A percentile compares a stretch with the other conserved stretches of the same genome.
These are phyloP conservation scores for Aplocera efformata DNA, from an alignment of 2,888 invertebrate species.

Conservation along the genomic window DNA sequence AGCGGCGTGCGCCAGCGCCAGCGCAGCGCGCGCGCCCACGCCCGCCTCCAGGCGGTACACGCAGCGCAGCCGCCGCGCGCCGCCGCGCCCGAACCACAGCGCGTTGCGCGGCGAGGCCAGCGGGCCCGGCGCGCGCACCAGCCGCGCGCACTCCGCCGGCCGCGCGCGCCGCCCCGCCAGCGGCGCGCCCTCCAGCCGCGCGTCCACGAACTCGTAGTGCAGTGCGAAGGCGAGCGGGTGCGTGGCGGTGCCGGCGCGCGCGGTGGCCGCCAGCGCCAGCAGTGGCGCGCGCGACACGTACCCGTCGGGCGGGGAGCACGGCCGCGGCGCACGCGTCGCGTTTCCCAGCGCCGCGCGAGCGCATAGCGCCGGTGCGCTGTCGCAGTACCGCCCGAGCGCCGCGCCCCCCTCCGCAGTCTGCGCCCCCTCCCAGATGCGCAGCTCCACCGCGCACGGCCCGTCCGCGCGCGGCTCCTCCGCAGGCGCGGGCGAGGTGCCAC, in stretches of 20 bases:
- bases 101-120: constrained; percentile 89
- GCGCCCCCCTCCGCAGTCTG: constrained; percentile 62
- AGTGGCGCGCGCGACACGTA: constrained; percentile 81
- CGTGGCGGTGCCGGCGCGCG: constrained; percentile 86
- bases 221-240: constrained; percentile 87
- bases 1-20: constrained; percentile 85
- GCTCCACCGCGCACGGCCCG: constrained; percentile 85
- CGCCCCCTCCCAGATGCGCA: constrained; percentile 89
- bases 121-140: constrained; percentile 67
- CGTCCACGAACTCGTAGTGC: constrained; percentile 92
- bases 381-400: constrained; percentile 86
- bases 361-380: constrained; percentile 88
- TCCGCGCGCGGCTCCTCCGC: constrained; percentile 54
- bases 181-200: constrained; percentile 85
- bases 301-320: constrained; percentile 89
- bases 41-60: constrained; percentile 86
- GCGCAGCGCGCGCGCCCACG: constrained; percentile 82
- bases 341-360: constrained; percentile 89
- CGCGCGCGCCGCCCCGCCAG: constrained; percentile 67
- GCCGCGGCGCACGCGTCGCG: constrained; percentile 87
- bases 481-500: constrained; percentile 31
- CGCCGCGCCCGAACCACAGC: constrained; percentile 91
- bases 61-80: constrained; percentile 87
- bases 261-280: constrained; percentile 67
- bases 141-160: constrained; percentile 59